phyloP scores from a whole-genome alignment of 2,797 vertebrate genomes.

The Petrocephalus sullivani region DNA sequence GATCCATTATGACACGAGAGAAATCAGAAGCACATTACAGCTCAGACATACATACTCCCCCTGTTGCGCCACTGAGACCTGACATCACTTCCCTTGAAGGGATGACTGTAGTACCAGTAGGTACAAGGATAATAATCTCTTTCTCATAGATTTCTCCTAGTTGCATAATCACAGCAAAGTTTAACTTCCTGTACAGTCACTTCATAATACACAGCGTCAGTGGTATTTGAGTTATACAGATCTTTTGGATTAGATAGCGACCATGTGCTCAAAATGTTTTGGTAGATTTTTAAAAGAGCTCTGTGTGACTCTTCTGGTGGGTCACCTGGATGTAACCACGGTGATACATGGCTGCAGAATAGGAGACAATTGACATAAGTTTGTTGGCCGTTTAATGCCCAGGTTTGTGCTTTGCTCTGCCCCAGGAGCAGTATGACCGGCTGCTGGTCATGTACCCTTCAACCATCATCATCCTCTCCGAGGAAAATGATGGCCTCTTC shows the following conservation, averaged over 20 bases:
- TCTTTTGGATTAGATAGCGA: background rate
- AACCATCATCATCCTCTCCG: constrained; percentile 84
- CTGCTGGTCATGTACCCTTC: constrained; percentile 83
- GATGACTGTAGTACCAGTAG: background rate
- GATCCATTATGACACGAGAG: background rate
- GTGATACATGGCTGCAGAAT: background rate
- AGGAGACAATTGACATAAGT: too few species aligned
- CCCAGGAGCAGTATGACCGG: constrained; percentile 80
- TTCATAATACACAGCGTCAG: background rate
- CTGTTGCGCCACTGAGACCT: constrained; percentile 11
- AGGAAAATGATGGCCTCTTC: constrained; percentile 71
- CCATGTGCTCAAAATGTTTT: background rate
- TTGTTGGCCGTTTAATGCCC: background rate
- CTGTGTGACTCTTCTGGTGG: background rate
- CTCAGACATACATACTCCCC: background rate
- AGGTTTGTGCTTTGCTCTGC: background rate
- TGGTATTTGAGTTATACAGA: background rate
- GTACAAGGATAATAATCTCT: background rate
- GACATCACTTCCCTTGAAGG: background rate
- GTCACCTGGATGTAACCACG: background rate
- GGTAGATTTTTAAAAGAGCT: background rate
- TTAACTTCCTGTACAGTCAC: constrained; percentile 14
- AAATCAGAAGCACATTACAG: background rate
- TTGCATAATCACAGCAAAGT: constrained; percentile 4
- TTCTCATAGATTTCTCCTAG: background rate